A percentile compares a stretch with the other conserved stretches of the same genome.
Evolutionary conservation across 1,140 invertebrate species (phyloP).

Genomic region (Gryon sp.): DNA sequence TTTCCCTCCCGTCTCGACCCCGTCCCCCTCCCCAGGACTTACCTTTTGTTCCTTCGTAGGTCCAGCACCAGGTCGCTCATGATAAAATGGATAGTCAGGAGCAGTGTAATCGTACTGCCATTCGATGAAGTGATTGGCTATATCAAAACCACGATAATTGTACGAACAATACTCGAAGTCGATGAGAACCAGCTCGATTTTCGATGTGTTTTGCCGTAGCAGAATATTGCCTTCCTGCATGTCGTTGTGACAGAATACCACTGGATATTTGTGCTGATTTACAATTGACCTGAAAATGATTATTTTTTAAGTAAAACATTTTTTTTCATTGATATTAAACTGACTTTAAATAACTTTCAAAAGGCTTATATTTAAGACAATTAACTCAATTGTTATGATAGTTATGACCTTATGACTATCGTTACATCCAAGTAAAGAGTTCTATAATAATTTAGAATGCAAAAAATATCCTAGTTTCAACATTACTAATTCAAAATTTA

Average conservation of each 20-base stretch:
- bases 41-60: constrained; percentile 91
- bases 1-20: constrained; percentile 24
- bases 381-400: too few relatives aligned
- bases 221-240: constrained; percentile 94
- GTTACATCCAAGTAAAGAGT: too few relatives aligned
- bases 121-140: constrained; percentile 98
- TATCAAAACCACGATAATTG: constrained; percentile 95
- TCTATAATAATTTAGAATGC: too few relatives aligned
- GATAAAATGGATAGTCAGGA: constrained; percentile 88
- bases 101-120: constrained; percentile 95
- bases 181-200: constrained; percentile 87
- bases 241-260: constrained; percentile 98
- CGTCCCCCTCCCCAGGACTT: constrained; percentile 71
- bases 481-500: too few relatives aligned
- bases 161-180: constrained; percentile 97
- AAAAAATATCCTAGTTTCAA: too few relatives aligned
- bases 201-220: constrained; percentile 80
- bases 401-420: too few relatives aligned
- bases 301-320: too few relatives aligned
- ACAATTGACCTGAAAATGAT: constrained; percentile 69
- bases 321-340: too few relatives aligned
- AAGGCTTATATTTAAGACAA: too few relatives aligned
- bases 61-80: constrained; percentile 83
- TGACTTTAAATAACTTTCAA: too few relatives aligned
- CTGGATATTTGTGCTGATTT: constrained; percentile 85